phyloP scores from a whole-genome alignment of 2,888 invertebrate genomes.

The Nomada fucata region DNA sequence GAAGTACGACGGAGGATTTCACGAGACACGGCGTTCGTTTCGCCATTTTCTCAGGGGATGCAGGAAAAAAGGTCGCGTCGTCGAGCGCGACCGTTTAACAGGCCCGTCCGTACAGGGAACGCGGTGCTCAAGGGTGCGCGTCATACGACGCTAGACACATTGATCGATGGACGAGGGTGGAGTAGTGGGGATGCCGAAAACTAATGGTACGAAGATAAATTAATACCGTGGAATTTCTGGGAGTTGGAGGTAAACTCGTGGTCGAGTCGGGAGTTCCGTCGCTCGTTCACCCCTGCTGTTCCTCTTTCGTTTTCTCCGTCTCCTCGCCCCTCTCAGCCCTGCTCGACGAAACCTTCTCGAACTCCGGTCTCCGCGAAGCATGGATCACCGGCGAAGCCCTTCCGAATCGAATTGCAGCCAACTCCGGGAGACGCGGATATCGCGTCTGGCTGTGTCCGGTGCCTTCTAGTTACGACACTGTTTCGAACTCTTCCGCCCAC shows the following conservation, averaged over 20 bases:
- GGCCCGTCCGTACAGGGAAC: constrained; percentile 27
- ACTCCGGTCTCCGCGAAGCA: constrained; percentile 30
- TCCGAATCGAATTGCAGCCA: constrained; percentile 50
- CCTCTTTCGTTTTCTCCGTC: constrained; percentile 20
- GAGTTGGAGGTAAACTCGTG: constrained; percentile 72
- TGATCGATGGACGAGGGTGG: constrained; percentile 68
- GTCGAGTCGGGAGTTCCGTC: constrained; percentile 54
- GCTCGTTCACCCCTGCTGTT: constrained; percentile 8
- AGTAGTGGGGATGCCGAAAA: constrained; percentile 34
- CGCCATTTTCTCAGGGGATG: neutral
- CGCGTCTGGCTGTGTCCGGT: constrained; percentile 42
- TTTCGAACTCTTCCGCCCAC: constrained; percentile 21
- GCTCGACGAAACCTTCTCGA: constrained; percentile 32
- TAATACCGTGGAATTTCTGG: constrained; percentile 74
- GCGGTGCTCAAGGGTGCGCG: constrained; percentile 57
- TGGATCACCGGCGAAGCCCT: constrained; percentile 42
- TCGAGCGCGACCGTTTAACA: neutral
- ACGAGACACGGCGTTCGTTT: neutral
- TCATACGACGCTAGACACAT: constrained; percentile 63
- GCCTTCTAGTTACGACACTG: constrained; percentile 32
- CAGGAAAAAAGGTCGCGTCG: neutral
- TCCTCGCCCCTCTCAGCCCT: constrained; percentile 29
- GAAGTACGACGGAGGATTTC: too few species aligned
- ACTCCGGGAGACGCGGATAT: constrained; percentile 33
- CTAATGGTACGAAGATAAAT: constrained; percentile 77